Conservation (phyloP, 2,113 vertebrate species). For the Microcebus griseorufus region DNA sequence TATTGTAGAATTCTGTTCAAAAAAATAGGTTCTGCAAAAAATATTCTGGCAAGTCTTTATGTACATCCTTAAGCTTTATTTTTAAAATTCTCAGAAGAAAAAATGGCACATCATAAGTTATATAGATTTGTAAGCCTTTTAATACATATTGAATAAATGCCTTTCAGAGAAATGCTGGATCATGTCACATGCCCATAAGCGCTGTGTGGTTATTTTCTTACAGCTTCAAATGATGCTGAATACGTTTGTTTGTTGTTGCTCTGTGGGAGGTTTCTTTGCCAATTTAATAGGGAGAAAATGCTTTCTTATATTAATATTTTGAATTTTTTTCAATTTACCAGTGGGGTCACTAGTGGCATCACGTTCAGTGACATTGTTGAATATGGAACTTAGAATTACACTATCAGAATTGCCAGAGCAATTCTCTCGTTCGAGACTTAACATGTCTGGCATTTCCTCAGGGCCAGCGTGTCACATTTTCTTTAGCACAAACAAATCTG, state of each 20-base stretch:
- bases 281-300: not conserved
- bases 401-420: not conserved
- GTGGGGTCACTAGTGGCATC: not conserved
- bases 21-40: not conserved
- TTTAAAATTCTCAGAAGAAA: conserved; percentile 35
- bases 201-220: not conserved
- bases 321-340: not conserved
- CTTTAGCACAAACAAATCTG: not conserved
- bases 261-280: not conserved
- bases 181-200: not conserved
- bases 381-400: not conserved
- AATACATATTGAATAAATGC: not conserved
- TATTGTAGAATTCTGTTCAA: not conserved
- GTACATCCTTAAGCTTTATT: not conserved
- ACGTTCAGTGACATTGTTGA: not conserved
- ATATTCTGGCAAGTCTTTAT: not conserved
- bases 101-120: not conserved
- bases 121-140: not conserved
- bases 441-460: not conserved
- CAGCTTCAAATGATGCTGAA: not conserved
- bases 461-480: not conserved
- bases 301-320: not conserved
- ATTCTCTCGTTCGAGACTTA: not conserved
- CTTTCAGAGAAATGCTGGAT: not conserved
- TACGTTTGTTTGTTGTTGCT: not conserved